These are phyloP conservation scores for Zonitis immaculata DNA, from an alignment of 2,888 invertebrate species.

Conservation along the genomic window DNA sequence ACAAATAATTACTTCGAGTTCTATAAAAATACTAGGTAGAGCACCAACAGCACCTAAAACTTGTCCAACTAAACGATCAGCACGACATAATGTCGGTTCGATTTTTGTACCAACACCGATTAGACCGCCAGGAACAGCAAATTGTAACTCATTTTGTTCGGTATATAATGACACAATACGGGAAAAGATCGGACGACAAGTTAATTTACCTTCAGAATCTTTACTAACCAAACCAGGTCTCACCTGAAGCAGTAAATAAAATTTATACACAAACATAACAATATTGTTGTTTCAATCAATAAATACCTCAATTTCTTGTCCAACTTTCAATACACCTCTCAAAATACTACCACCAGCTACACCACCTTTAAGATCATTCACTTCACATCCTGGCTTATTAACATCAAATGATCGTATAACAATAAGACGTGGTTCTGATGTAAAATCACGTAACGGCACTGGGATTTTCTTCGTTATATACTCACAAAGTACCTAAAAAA, in stretches of 20 bases:
- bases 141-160: constrained; percentile 97
- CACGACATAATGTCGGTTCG: constrained; percentile 97
- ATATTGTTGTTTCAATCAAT: too few species aligned
- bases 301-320: constrained; percentile 98
- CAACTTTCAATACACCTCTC: constrained; percentile 92
- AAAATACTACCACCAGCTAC: constrained; percentile 98
- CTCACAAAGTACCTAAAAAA: constrained; percentile 83
- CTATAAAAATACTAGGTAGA: constrained; percentile 94
- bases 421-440: constrained; percentile 90
- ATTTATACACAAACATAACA: not conserved
- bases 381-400: constrained; percentile 99
- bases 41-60: constrained; percentile 89
- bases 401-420: constrained; percentile 98
- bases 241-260: constrained; percentile 47
- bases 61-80: constrained; percentile 97
- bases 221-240: constrained; percentile 97
- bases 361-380: constrained; percentile 95
- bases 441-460: constrained; percentile 91
- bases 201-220: constrained; percentile 90
- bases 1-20: constrained; percentile 74
- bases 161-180: constrained; percentile 95
- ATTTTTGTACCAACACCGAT: constrained; percentile 99
- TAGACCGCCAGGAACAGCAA: constrained; percentile 98
- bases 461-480: constrained; percentile 99
- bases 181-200: constrained; percentile 95